These are phyloP conservation scores for Protonibea diacanthus DNA, from an alignment of 2,797 vertebrate species.

Conservation along the genomic window DNA sequence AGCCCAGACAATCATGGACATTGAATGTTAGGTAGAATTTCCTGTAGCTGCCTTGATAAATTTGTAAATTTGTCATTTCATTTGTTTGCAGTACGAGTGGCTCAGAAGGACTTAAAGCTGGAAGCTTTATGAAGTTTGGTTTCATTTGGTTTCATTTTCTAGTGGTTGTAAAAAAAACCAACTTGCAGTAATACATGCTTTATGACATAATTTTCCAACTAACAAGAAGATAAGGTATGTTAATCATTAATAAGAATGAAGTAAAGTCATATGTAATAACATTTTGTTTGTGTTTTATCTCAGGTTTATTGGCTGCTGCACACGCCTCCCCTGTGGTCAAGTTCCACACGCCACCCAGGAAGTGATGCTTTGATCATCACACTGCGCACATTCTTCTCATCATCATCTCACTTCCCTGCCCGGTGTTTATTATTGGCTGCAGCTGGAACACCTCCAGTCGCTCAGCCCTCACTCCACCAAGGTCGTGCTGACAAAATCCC, in stretches of 20 bases:
- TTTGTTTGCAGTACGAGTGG: neutral
- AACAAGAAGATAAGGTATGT: neutral
- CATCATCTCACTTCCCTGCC: constrained; percentile 70
- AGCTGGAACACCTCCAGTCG: constrained; percentile 75
- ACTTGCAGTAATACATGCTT: neutral
- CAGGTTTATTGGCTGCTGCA: constrained; percentile 57
- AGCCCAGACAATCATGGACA: constrained; percentile 39
- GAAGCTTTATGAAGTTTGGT: neutral
- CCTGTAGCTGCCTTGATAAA: constrained; percentile 4
- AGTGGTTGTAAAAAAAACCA: neutral
- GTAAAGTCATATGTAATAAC: neutral
- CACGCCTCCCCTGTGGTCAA: constrained; percentile 59
- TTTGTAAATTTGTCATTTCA: neutral
- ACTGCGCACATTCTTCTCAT: constrained; percentile 73
- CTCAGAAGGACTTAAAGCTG: neutral
- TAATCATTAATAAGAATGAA: neutral
- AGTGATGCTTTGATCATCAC: constrained; percentile 75
- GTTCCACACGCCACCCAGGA: constrained; percentile 62
- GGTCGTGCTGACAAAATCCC: constrained; percentile 64
- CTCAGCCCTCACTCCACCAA: constrained; percentile 58
- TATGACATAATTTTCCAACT: neutral
- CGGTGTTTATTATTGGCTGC: constrained; percentile 72
- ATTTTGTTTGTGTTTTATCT: constrained; percentile 9
- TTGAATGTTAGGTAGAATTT: constrained; percentile 5
- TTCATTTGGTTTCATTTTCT: neutral